Base-by-base conservation (phyloP, 2,797 vertebrate species). In the Trematomus bernacchii region DNA sequence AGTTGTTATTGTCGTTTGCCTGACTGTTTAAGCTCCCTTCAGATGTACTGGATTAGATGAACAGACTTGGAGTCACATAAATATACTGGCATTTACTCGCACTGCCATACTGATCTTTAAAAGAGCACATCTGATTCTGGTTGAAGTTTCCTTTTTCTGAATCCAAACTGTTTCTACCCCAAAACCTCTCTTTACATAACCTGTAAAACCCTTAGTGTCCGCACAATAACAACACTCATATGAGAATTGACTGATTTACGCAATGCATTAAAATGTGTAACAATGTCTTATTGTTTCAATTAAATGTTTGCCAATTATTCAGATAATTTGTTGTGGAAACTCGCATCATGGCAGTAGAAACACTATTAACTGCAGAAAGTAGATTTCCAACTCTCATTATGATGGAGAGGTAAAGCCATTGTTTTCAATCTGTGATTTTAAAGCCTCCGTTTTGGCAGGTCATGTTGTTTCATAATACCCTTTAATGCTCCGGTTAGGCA, bases 361-460 rank as follows among this genome's bases (percentile, higher is more conserved):
- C 47, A 30, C 14, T 68, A 10, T 77, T 62, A 73, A 48, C 30
- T 18, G 18, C 33, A 55, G 47, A 23, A 71, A 73, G 75, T 61
- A 27, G 62, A 66, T 76, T 66, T 68, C 43, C 46, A 51, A 16
- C 62, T 55, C 52, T 65, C 61, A 66, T 80, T 77, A 75, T 47
- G 66, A 72, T 44, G 3, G 18, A 23, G 79, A 70, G 69, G 57
- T 82, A 52, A 21, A 55, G 37, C 81, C 53, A 18, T 77, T 86
- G 80, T 90, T 85, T 83, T 71, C 73, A 75, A 33, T 30, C 9
- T 0, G 12, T 65, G 58, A 19, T 68, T 43, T 52, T 62, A 85
- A 84, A 88, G 83, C 76, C 81, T 73, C 51, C 77, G 73, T 73
- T 64, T 79, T 89, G 87, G 84, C 84, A 12, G 51, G 11, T 21